Percentiles rank a stretch among this genome's conserved stretches.
Evolutionary conservation across 2,113 vertebrate species (phyloP).

Genomic region (Thalassoma bifasciatum): DNA sequence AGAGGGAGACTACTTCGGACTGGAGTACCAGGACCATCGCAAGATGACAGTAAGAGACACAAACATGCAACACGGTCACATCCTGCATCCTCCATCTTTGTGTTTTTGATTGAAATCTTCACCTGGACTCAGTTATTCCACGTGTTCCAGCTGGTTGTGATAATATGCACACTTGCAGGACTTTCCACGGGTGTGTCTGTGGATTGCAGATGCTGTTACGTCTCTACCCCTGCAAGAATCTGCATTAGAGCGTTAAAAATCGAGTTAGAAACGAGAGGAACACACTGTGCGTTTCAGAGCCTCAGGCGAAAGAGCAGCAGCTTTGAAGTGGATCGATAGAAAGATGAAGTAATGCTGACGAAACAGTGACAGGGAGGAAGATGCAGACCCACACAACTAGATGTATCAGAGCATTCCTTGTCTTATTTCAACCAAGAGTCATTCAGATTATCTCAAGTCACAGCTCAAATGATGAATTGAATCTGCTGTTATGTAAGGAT

Average conservation of each 20-base stretch:
- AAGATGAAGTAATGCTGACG: slow-evolving; percentile 8
- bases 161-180: slow-evolving; percentile 2
- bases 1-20: slow-evolving; percentile 95
- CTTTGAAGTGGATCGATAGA: slow-evolving; percentile 15
- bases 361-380: slow-evolving; percentile 9
- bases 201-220: neutral
- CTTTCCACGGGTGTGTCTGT: neutral
- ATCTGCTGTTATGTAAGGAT: too few species aligned
- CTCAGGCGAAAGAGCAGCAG: neutral
- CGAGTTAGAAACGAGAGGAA: neutral
- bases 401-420: too few species aligned
- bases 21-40: slow-evolving; percentile 93
- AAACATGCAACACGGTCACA: too few species aligned
- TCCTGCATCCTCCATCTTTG: neutral
- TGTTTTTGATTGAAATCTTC: neutral
- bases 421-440: too few species aligned
- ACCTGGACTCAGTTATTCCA: slow-evolving; percentile 12
- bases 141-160: slow-evolving; percentile 21
- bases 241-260: neutral
- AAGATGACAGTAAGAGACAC: slow-evolving; percentile 89
- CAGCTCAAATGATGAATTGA: too few species aligned
- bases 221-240: neutral
- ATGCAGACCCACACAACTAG: neutral
- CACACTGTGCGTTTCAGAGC: slow-evolving; percentile 6
- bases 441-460: too few species aligned